Conservation (phyloP, 2,113 vertebrate genomes). For the Todiramphus chloris region DNA sequence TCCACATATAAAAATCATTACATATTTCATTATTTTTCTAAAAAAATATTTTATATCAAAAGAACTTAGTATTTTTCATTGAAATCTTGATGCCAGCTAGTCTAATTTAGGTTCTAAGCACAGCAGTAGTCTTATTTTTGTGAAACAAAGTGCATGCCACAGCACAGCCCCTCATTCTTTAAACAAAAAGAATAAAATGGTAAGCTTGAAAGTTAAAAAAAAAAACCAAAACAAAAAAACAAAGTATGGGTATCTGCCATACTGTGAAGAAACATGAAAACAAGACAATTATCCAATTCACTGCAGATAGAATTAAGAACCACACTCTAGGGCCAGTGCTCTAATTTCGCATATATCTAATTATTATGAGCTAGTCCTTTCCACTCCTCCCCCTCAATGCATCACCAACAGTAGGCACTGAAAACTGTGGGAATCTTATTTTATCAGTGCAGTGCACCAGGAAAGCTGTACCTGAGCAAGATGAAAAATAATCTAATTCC, state of each 20-base stretch:
- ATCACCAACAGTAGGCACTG: not conserved
- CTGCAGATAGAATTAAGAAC: not conserved
- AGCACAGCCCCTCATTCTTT: not conserved
- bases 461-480: not conserved
- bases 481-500: not conserved
- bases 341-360: not conserved
- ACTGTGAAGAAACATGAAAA: not conserved
- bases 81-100: not conserved
- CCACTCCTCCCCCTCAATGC: too few relatives aligned
- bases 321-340: not conserved
- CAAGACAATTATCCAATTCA: not conserved
- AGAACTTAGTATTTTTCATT: not conserved
- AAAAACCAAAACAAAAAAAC: not conserved
- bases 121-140: not conserved
- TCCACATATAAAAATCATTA: not conserved
- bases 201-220: not conserved
- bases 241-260: rapidly evolving
- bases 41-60: not conserved
- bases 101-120: not conserved
- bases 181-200: not conserved
- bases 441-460: not conserved
- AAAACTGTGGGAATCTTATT: not conserved
- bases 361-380: not conserved
- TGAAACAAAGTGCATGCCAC: not conserved
- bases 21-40: not conserved